Evolutionary conservation across 2,888 invertebrate genomes (phyloP).

Genomic region (Notodonta ziczac): DNA sequence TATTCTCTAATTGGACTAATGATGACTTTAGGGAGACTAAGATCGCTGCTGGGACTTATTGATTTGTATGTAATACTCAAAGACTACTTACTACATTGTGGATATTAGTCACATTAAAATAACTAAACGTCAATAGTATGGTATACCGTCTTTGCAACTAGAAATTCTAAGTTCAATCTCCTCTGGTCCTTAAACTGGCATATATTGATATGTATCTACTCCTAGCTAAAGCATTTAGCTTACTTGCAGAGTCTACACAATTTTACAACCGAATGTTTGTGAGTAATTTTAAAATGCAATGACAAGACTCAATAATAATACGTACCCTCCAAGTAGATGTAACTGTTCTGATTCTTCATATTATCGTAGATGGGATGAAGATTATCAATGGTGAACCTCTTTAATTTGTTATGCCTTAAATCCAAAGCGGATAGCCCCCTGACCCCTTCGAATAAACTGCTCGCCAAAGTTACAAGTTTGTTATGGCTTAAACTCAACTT

Average conservation of each 20-base stretch:
- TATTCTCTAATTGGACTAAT: constrained; percentile 51
- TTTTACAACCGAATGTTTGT: too few relatives aligned
- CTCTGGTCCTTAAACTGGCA: too few relatives aligned
- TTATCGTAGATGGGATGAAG: constrained; percentile 90
- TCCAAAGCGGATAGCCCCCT: constrained; percentile 89
- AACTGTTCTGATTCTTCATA: constrained; percentile 89
- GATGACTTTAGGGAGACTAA: constrained; percentile 33
- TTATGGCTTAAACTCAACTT: constrained; percentile 91
- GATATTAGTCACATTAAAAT: not conserved
- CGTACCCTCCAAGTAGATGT: constrained; percentile 91
- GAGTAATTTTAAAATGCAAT: too few relatives aligned
- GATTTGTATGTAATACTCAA: constrained; percentile 48
- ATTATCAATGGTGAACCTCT: constrained; percentile 90
- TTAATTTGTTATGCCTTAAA: constrained; percentile 90
- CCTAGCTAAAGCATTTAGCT: too few relatives aligned
- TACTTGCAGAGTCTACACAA: too few relatives aligned
- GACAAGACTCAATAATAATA: constrained; percentile 8
- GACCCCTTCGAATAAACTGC: constrained; percentile 89
- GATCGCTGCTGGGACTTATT: constrained; percentile 42
- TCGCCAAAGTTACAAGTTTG: constrained; percentile 88
- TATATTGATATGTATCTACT: too few relatives aligned
- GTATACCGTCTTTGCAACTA: too few relatives aligned
- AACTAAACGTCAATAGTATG: constrained; percentile 7
- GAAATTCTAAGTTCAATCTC: too few relatives aligned
- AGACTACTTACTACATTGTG: constrained; percentile 17